A percentile compares a stretch with the other conserved stretches of the same genome.
Evolutionary conservation across 2,797 vertebrate genomes (phyloP).

Genomic region (Meda fulgida): DNA sequence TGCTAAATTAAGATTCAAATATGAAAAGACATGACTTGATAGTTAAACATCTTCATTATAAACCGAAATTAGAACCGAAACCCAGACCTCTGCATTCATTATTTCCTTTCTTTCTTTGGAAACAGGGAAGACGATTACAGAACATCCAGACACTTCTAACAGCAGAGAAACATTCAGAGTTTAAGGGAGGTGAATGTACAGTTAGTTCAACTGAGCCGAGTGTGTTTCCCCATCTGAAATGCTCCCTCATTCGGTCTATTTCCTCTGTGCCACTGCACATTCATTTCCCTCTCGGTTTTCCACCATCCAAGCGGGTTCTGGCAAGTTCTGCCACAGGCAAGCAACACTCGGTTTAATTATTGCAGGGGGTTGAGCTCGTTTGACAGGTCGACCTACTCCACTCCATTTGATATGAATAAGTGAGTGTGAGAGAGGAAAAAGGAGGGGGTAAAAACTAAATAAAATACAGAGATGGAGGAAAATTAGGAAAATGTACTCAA

Average conservation of each 20-base stretch:
- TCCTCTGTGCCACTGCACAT: slow-evolving; percentile 37
- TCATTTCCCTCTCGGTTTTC: slow-evolving; percentile 26
- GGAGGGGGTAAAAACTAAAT: neutral
- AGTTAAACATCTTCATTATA: slow-evolving; percentile 35
- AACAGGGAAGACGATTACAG: neutral
- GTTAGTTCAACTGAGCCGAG: slow-evolving; percentile 4
- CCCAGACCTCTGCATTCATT: neutral
- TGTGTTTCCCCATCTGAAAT: slow-evolving; percentile 21
- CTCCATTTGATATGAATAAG: slow-evolving; percentile 58
- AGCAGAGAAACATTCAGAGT: neutral
- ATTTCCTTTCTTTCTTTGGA: slow-evolving; percentile 11
- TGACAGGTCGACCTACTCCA: slow-evolving; percentile 60
- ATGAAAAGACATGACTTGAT: slow-evolving; percentile 15
- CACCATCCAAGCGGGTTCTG: slow-evolving; percentile 35
- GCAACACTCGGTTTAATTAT: slow-evolving; percentile 61
- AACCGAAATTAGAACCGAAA: slow-evolving; percentile 15
- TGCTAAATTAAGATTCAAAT: slow-evolving; percentile 21
- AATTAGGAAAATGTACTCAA: neutral
- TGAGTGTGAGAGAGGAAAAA: slow-evolving; percentile 31
- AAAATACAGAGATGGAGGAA: neutral
- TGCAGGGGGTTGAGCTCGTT: slow-evolving; percentile 55
- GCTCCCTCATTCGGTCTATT: slow-evolving; percentile 29
- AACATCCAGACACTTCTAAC: slow-evolving; percentile 8
- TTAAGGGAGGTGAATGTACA: slow-evolving; percentile 7
- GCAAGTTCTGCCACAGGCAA: slow-evolving; percentile 46